Evolutionary conservation across 2,797 vertebrate species (phyloP), one percentile per base, ranked within the genome.

Genomic region (Poeciliopsis presidionis): DNA sequence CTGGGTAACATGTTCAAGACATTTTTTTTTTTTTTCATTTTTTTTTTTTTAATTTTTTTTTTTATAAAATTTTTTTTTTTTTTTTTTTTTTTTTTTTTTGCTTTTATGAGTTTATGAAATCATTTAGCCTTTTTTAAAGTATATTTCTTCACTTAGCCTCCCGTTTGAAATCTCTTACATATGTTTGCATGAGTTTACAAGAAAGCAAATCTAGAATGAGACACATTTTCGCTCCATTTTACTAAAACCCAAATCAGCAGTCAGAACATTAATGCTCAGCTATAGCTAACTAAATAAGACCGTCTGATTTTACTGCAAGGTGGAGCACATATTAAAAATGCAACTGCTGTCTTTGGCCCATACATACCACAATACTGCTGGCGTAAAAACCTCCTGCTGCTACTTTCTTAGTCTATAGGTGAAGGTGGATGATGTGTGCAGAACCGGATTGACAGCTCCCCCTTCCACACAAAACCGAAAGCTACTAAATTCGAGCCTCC

Each of bases 321-420:
- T 59, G n/a, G 47, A 59, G 30, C 46, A 18, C 41, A 46, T 41
- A 14, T 25, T 16, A 41, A 59, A 74, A 69, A 47, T 70, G 11
- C 39, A 75, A 20, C 63, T n/a, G 43, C 22, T 22, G 61, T 67
- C 45, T 73, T 12, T 8, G 65, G 13, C 20, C 36, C n/a, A 7
- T 8, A 71, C 67, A 39, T 55, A 33, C 41, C 45, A 25, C 47
- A 45, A 45, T 2, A 25, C 20, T 51, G 74, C 70, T 41, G 30
- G 49, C 73, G 47, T 28, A 36, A 47, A 61, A 25, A 46, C 16
- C 6, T 80, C 46, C n/a, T 25, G 41, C 46, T 84, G 45, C 61
- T 55, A 22, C n/a, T 39, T 65, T 46, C 28, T 41, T 63, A 46
- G 8, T 33, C 36, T 33, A 20, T 14, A 33, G 77, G 51, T 61